Evolutionary conservation across 2,888 invertebrate genomes (phyloP), one percentile per base, ranked within the genome.

Genomic region (Sclerodermus sp.): DNA sequence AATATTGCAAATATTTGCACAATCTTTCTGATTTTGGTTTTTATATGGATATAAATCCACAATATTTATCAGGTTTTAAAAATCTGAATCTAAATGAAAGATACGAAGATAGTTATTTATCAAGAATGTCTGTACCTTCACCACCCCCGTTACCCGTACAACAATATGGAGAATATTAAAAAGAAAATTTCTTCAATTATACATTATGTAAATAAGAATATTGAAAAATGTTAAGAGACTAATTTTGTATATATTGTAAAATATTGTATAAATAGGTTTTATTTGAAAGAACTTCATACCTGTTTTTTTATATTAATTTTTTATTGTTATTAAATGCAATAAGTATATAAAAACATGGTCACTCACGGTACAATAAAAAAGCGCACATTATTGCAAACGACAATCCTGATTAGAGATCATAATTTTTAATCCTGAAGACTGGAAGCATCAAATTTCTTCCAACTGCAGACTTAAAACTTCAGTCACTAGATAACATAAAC

Each of bases 11-110:
- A 49, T 80, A 80, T 53, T 74, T 87, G 46, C 81, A 82, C 58
- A 80, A 82, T 55, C 71, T 87, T 23, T 23, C 8, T 47, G 85
- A 87, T 66, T 81, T 86, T 8, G 84, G 82, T 64, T 80, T 80
- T 6, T 84, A 84, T 60, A 80, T 79, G 13, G 78, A 79, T 42
- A 80, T 83, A 60, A 79, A 83, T 5, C 76, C 79, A 2, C 81
- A 82, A 53, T 73, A 58, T 12, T 47, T 67, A 9, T 58, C 64
- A 39, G 62, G 45, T 15, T n/a, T 40, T 57, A 10, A 45, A 36
- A 13, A 67, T 45, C 49, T 68, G 17, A 56, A 66, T 42, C 60
- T 69, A 1, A 67, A 45, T 66, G 62, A 42, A 58, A 61, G 2
- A 62, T 64, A 32, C 52, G 45, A 50, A 18, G 60, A 63, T 31